These are phyloP conservation scores for Hyperoplus immaculatus DNA, from an alignment of 2,797 vertebrate genomes.

Conservation along the genomic window DNA sequence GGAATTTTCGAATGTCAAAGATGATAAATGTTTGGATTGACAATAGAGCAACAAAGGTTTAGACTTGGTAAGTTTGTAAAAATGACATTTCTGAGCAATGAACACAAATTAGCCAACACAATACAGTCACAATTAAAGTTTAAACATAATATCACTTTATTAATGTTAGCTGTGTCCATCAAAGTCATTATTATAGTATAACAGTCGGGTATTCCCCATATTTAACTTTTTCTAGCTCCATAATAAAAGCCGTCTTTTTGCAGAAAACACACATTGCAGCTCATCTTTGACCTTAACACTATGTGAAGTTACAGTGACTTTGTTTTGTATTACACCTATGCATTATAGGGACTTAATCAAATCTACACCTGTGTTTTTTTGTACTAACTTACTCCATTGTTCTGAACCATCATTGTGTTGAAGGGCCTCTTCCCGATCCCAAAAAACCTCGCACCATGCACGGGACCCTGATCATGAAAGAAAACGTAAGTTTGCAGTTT, in stretches of 20 bases:
- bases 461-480: slow-evolving; percentile 96
- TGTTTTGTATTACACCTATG: not conserved
- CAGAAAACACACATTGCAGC: not conserved
- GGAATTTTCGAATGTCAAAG: not conserved
- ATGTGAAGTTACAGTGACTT: not conserved
- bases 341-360: not conserved
- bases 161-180: not conserved
- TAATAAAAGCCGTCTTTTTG: not conserved
- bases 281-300: not conserved
- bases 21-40: not conserved
- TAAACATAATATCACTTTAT: not conserved
- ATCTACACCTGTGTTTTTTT: not conserved
- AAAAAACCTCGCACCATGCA: slow-evolving; percentile 96
- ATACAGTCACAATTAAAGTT: not conserved
- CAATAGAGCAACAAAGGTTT: not conserved
- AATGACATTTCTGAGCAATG: not conserved
- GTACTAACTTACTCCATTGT: not conserved
- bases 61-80: not conserved
- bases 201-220: not conserved
- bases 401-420: slow-evolving; percentile 8
- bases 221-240: not conserved
- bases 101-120: slow-evolving; percentile 3
- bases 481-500: slow-evolving; percentile 87
- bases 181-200: not conserved
- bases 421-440: slow-evolving; percentile 90